A percentile compares a stretch with the other conserved stretches of the same genome.
These are phyloP conservation scores for Incurvaria masculella DNA, from an alignment of 2,888 invertebrate genomes.

Conservation along the genomic window DNA sequence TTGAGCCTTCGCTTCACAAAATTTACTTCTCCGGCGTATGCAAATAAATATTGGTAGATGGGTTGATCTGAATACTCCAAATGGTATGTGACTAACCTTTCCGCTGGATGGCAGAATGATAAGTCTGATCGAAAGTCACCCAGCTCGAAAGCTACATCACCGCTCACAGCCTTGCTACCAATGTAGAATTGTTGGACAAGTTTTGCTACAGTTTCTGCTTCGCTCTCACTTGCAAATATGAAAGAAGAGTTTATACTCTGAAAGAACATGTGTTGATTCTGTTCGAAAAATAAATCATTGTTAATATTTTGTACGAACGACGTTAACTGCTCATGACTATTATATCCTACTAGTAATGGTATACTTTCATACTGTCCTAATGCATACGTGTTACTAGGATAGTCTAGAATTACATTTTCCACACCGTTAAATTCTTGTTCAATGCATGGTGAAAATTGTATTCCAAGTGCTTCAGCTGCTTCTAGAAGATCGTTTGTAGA, in stretches of 20 bases:
- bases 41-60: constrained; percentile 8
- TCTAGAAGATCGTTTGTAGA: constrained; percentile 21
- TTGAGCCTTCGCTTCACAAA: constrained; percentile 1
- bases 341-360: constrained; percentile 30
- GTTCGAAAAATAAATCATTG: constrained; percentile 1
- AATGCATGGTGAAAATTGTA: constrained; percentile 26
- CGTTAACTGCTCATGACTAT: constrained; percentile 23
- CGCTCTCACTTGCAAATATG: constrained; percentile 6
- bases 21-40: constrained; percentile 10
- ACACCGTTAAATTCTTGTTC: constrained; percentile 26
- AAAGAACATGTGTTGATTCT: neutral
- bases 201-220: constrained; percentile 15
- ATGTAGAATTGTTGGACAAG: constrained; percentile 20
- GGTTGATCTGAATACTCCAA: constrained; percentile 2
- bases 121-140: constrained; percentile 25
- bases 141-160: constrained; percentile 21
- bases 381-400: constrained; percentile 16
- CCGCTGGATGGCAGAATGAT: constrained; percentile 21
- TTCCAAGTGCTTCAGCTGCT: constrained; percentile 17
- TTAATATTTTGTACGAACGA: neutral
- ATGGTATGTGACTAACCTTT: constrained; percentile 20
- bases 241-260: neutral
- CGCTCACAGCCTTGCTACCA: constrained; percentile 15
- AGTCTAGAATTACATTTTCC: constrained; percentile 24
- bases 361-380: constrained; percentile 15